Percentiles rank a stretch among this genome's conserved stretches.
These are phyloP conservation scores for Hirtodrosophila duncani DNA, from an alignment of 2,888 invertebrate genomes.

Conservation along the genomic window DNA sequence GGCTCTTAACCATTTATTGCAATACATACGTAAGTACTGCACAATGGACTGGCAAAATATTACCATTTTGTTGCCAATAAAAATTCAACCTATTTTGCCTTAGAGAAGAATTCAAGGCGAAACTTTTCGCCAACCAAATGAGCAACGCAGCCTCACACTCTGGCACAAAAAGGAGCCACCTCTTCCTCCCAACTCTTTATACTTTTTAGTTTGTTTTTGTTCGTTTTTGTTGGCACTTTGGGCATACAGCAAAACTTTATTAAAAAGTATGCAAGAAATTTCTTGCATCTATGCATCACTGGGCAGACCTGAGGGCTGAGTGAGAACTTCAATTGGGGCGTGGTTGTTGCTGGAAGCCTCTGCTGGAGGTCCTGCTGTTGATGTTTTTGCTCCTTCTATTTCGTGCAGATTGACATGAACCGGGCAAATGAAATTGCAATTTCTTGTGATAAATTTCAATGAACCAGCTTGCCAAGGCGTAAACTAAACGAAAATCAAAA, in stretches of 20 bases:
- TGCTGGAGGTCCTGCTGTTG: slow-evolving; percentile 5
- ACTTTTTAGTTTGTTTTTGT: slow-evolving; percentile 24
- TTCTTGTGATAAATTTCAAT: slow-evolving; percentile 68
- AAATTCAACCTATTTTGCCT: slow-evolving; percentile 29
- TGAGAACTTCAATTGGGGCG: slow-evolving; percentile 10
- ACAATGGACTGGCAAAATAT: slow-evolving; percentile 31
- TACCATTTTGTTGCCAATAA: slow-evolving; percentile 59
- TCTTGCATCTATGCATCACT: slow-evolving; percentile 43
- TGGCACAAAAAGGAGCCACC: no score
- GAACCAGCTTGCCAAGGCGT: slow-evolving; percentile 11
- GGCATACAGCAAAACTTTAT: slow-evolving; percentile 64
- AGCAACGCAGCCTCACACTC: slow-evolving; percentile 31
- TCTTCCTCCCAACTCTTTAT: slow-evolving; percentile 3
- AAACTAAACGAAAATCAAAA: slow-evolving; percentile 25
- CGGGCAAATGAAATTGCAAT: slow-evolving; percentile 61
- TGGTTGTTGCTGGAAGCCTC: slow-evolving; percentile 1
- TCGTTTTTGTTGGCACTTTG: slow-evolving; percentile 53
- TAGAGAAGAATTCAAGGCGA: slow-evolving; percentile 17
- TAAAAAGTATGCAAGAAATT: slow-evolving; percentile 63
- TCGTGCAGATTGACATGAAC: slow-evolving; percentile 56
- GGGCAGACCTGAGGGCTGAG: slow-evolving; percentile 12
- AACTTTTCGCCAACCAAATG: slow-evolving; percentile 47
- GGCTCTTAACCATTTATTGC: slow-evolving; percentile 1
- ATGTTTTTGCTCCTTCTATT: slow-evolving; percentile 2
- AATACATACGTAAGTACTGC: slow-evolving; percentile 25